A percentile compares a stretch with the other conserved stretches of the same genome.
Conservation (phyloP, 2,888 invertebrate species). For the Nomada lathburiana region DNA sequence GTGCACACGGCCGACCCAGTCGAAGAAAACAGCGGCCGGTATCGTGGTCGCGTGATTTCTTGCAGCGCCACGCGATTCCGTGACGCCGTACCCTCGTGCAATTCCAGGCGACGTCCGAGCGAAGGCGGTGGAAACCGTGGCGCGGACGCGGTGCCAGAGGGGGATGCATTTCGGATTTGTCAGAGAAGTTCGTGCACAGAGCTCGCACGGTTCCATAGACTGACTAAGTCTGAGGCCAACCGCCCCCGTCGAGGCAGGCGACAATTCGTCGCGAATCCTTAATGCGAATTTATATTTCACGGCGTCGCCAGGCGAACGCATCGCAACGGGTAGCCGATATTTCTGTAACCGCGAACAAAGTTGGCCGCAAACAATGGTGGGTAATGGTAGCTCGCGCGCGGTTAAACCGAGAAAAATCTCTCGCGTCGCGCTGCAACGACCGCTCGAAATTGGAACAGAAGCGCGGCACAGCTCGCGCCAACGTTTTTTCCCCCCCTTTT, state of each 20-base stretch:
- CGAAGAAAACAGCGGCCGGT: not conserved
- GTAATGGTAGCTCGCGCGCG: not conserved
- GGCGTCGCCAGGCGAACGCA: too few relatives aligned
- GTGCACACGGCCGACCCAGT: too few relatives aligned
- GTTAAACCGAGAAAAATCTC: not conserved
- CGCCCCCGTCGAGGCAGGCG: constrained; percentile 1
- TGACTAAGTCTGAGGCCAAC: too few relatives aligned
- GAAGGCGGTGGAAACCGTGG: not conserved
- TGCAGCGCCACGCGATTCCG: not conserved
- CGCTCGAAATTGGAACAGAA: too few relatives aligned
- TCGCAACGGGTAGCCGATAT: not conserved
- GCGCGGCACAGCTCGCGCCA: too few relatives aligned
- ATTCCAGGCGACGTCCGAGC: not conserved
- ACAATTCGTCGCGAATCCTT: constrained; percentile 18
- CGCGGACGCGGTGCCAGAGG: not conserved
- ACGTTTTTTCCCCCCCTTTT: too few relatives aligned
- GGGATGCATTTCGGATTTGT: too few relatives aligned
- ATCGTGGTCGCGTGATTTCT: constrained; percentile 23
- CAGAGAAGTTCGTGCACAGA: too few relatives aligned
- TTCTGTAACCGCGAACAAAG: not conserved
- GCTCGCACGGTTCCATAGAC: too few relatives aligned
- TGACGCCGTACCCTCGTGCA: too few relatives aligned
- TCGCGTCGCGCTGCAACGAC: not conserved
- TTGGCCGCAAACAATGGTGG: not conserved
- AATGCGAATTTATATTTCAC: not conserved